Conservation (phyloP, 2,888 invertebrate species). For the Rhagophthalmus giganteus region DNA sequence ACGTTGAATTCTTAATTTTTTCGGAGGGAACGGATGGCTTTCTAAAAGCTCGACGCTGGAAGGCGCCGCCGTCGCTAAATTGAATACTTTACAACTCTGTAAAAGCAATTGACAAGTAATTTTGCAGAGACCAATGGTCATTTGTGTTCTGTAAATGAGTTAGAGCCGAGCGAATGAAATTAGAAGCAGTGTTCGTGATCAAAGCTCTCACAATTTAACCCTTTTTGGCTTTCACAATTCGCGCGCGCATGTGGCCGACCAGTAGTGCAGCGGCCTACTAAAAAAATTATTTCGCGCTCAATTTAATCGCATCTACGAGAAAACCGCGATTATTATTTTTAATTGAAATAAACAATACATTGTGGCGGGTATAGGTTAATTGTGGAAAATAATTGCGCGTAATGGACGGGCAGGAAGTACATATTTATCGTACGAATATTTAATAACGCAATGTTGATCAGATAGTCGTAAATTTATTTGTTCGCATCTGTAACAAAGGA, state of each 20-base stretch:
- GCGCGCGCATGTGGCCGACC: background rate
- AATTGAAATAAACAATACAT: background rate
- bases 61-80: conserved; percentile 21
- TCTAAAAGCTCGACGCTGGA: conserved; percentile 15
- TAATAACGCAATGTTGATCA: too few relatives aligned
- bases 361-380: background rate
- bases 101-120: conserved; percentile 45
- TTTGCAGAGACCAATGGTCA: conserved; percentile 43
- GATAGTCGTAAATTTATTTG: too few relatives aligned
- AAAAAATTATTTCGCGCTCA: too few relatives aligned
- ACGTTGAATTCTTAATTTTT: conserved; percentile 19
- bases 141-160: conserved; percentile 41
- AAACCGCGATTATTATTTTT: background rate
- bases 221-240: conserved; percentile 26
- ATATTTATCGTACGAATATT: too few relatives aligned
- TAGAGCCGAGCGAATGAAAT: conserved; percentile 36
- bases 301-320: too few relatives aligned
- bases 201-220: conserved; percentile 27
- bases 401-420: too few relatives aligned
- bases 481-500: too few relatives aligned
- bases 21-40: background rate
- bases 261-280: too few relatives aligned
- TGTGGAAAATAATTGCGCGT: too few relatives aligned
- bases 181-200: conserved; percentile 35
- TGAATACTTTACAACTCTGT: conserved; percentile 28